Percentiles rank a stretch among this genome's conserved stretches.
Conservation (phyloP, 2,888 invertebrate genomes). For the Agriopis aurantiaria region DNA sequence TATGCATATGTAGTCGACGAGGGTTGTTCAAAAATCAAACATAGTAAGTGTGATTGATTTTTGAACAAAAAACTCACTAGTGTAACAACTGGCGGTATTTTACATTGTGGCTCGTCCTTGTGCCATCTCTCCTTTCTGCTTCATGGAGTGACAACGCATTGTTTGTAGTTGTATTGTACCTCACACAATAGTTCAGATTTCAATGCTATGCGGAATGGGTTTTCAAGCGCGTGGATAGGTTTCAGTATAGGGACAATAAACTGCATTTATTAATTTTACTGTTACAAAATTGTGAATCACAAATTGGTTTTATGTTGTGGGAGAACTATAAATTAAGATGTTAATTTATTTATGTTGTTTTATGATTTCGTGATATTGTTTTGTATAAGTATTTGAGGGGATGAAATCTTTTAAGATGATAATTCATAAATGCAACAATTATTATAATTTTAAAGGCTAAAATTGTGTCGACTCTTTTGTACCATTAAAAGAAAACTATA, state of each 20-base stretch:
- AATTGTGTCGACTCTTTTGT: neutral
- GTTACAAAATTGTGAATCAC: constrained; percentile 46
- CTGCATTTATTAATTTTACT: constrained; percentile 66
- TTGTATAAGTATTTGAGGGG: constrained; percentile 10
- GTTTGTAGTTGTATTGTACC: no score
- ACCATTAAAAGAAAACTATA: neutral
- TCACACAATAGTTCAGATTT: neutral
- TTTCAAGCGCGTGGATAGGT: neutral
- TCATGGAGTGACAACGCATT: neutral
- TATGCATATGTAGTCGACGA: no score
- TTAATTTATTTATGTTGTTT: constrained; percentile 18
- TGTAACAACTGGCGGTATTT: no score
- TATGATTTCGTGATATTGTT: constrained; percentile 5
- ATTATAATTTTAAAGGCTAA: neutral
- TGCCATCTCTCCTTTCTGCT: neutral
- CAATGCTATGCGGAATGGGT: neutral
- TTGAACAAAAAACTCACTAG: no score
- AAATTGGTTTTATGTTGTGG: constrained; percentile 27
- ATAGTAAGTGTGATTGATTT: no score
- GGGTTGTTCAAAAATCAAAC: no score
- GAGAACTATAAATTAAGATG: constrained; percentile 13
- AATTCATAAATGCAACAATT: neutral
- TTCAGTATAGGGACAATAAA: constrained; percentile 51
- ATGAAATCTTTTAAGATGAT: constrained; percentile 14
- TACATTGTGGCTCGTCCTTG: no score